Conservation (phyloP, 2,888 invertebrate genomes). For the Cheilosia pagana region DNA sequence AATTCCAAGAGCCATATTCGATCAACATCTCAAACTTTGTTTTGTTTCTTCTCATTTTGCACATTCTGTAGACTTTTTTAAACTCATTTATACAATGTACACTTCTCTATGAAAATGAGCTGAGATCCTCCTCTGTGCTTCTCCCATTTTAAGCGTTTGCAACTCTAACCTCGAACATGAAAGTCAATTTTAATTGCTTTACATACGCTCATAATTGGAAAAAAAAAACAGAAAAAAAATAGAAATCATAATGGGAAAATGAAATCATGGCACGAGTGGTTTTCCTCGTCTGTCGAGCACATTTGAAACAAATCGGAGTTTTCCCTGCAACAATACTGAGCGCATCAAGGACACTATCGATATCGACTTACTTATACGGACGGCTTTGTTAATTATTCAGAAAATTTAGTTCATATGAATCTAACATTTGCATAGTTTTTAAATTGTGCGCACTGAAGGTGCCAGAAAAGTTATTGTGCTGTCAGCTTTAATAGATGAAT, state of each 20-base stretch:
- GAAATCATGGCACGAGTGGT: conserved; percentile 29
- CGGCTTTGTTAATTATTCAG: conserved; percentile 49
- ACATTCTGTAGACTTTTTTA: too few species aligned
- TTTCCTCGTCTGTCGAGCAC: conserved; percentile 34
- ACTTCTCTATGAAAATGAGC: conserved; percentile 6
- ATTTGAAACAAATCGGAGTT: conserved; percentile 17
- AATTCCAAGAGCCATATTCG: conserved; percentile 3
- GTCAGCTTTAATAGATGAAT: conserved; percentile 57
- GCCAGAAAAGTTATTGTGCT: conserved; percentile 46
- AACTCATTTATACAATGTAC: background rate
- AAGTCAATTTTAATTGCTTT: conserved; percentile 55
- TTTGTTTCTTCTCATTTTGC: background rate
- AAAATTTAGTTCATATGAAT: conserved; percentile 49
- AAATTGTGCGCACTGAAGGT: conserved; percentile 45
- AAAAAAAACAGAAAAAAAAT: background rate
- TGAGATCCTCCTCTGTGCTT: conserved; percentile 16
- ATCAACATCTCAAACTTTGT: background rate
- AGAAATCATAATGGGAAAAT: conserved; percentile 35
- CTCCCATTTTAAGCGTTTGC: background rate
- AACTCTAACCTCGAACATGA: conserved; percentile 37
- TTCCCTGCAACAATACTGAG: conserved; percentile 36
- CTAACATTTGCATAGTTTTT: conserved; percentile 47
- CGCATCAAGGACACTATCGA: conserved; percentile 65
- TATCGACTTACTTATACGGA: conserved; percentile 38
- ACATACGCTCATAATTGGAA: conserved; percentile 30